Percentiles rank a stretch among this genome's conserved stretches.
These are phyloP conservation scores for Lordiphosa clarofinis DNA, from an alignment of 1,140 invertebrate species.

Conservation along the genomic window DNA sequence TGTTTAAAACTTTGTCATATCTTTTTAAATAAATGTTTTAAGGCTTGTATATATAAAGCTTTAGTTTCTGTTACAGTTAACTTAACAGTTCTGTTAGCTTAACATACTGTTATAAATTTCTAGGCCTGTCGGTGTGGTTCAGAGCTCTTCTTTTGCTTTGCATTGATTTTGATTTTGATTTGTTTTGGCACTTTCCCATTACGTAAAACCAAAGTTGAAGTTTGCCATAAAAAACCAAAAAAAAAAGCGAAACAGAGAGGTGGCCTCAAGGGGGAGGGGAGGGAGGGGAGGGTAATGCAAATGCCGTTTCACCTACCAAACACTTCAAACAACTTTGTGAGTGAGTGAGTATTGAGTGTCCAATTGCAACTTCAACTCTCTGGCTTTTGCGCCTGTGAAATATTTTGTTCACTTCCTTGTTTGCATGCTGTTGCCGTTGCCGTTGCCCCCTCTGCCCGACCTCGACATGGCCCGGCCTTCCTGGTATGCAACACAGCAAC, in stretches of 20 bases:
- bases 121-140: too few species aligned
- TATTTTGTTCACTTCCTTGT: conserved; percentile 66
- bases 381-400: conserved; percentile 26
- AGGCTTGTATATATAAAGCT: too few species aligned
- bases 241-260: neutral
- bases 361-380: neutral
- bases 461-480: conserved; percentile 59
- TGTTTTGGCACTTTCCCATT: conserved; percentile 15
- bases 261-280: neutral
- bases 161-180: conserved; percentile 14
- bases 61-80: too few species aligned
- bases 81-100: too few species aligned
- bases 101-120: too few species aligned
- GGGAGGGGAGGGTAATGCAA: neutral
- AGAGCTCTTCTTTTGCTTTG: conserved; percentile 4
- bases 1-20: too few species aligned
- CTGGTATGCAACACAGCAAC: conserved; percentile 41
- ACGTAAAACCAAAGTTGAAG: conserved; percentile 14
- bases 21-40: too few species aligned
- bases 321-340: too few species aligned
- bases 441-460: conserved; percentile 27
- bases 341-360: conserved; percentile 19
- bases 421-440: conserved; percentile 33
- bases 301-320: too few species aligned
- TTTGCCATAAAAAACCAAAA: conserved; percentile 7